Evolutionary conservation across 2,888 invertebrate species (phyloP), one percentile per base, ranked within the genome.

Genomic region (Ochlodes sylvanus): DNA sequence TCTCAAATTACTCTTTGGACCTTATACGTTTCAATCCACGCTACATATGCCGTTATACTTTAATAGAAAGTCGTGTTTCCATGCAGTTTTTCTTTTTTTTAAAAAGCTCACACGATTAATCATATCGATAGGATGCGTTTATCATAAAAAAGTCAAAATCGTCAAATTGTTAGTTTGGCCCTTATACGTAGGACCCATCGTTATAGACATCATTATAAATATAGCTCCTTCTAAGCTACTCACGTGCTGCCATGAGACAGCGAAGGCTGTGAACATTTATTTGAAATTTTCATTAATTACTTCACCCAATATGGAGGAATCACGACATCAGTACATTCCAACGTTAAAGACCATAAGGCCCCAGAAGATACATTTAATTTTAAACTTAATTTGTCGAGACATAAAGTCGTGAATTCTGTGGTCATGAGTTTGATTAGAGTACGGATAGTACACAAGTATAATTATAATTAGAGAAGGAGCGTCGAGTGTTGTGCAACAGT

Each of bases 251-350:
- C 55, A 42, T 44, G 55, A 34, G 62, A 47, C 62, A 63, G 14
- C 17, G 32, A 81, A 83, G 81, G 81, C 73, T 60, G 66, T 19
- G 50, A 60, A 66, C 75, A 80, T 80, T 80, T 82, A 81, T 82
- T 82, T 79, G 69, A 79, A 77, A 77, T 79, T 81, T 82, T 79
- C 80, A 77, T 75, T 82, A 77, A 85, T 85, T 83, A 84, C 82
- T 80, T 81, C 77, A 78, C 77, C 77, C 61, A 70, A 69, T 60
- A 81, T 83, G 79, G 77, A 69, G 71, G 73, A 74, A 74, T 76
- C 76, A 74, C 77, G 76, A 73, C 63, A 70, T 58, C 41, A 19
- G 21, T 32, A 58, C 34, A 19, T 12, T n/a, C 19, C 14, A 68
- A 10, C 41, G 34, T 47, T 14, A 70, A 72, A 73, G 15, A 63